Conservation (phyloP, 2,797 vertebrate genomes). For the Botia kubotai region DNA sequence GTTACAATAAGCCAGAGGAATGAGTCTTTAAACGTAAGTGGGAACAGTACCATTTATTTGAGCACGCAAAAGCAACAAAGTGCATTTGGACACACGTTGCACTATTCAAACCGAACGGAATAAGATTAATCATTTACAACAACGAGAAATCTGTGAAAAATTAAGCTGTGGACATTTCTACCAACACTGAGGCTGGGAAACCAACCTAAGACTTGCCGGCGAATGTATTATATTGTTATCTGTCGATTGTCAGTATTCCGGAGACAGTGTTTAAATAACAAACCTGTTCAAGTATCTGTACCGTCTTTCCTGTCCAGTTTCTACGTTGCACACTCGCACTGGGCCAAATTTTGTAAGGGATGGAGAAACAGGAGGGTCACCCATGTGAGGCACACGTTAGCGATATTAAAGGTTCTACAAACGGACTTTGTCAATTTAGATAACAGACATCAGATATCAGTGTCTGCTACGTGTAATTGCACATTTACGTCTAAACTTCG, state of each 20-base stretch:
- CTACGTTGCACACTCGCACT: not conserved
- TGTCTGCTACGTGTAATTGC: slow-evolving; percentile 11
- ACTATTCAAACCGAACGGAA: slow-evolving; percentile 17
- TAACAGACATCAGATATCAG: not conserved
- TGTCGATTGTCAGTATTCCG: slow-evolving; percentile 27
- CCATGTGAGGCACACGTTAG: slow-evolving; percentile 25
- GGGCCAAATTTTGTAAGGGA: slow-evolving; percentile 11
- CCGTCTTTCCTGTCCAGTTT: slow-evolving; percentile 9
- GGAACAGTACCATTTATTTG: slow-evolving; percentile 43
- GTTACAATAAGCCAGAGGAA: not conserved
- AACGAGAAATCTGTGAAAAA: not conserved
- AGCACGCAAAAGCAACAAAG: slow-evolving; percentile 28
- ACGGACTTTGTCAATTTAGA: not conserved
- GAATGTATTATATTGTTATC: not conserved
- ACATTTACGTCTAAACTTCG: slow-evolving; percentile 21
- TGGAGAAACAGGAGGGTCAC: not conserved
- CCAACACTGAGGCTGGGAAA: slow-evolving; percentile 7
- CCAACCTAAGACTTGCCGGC: not conserved
- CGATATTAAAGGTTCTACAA: slow-evolving; percentile 1
- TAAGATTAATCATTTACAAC: not conserved
- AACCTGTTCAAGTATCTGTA: not conserved
- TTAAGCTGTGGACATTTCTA: not conserved
- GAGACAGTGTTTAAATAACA: slow-evolving; percentile 4
- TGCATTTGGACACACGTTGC: slow-evolving; percentile 21
- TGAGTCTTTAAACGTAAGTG: not conserved